A percentile compares a stretch with the other conserved stretches of the same genome.
These are phyloP conservation scores for Punctoribates punctum DNA, from an alignment of 2,888 invertebrate species.

Conservation along the genomic window DNA sequence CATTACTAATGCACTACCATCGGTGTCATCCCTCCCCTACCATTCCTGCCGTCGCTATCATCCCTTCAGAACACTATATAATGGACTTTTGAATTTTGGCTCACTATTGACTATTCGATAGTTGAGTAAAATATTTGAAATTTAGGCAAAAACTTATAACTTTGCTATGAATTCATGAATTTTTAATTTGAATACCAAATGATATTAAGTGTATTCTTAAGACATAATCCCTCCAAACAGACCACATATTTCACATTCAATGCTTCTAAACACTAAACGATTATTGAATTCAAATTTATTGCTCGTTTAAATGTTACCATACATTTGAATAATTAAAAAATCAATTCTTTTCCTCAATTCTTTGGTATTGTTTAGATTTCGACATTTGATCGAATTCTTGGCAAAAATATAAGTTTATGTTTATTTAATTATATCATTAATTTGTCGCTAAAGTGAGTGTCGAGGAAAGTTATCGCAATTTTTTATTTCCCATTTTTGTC, in stretches of 20 bases:
- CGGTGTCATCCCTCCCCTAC: not conserved
- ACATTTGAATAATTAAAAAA: too few relatives aligned
- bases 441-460: not conserved
- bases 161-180: not conserved
- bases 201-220: not conserved
- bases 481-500: not conserved
- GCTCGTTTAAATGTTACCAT: too few relatives aligned
- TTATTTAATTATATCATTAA: constrained; percentile 13
- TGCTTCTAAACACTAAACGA: too few relatives aligned
- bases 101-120: not conserved
- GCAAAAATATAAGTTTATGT: not conserved
- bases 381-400: not conserved
- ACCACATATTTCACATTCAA: not conserved
- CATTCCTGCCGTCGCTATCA: too few relatives aligned
- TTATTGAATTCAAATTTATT: too few relatives aligned
- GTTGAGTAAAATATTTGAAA: not conserved
- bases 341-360: not conserved
- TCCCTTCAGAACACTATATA: not conserved
- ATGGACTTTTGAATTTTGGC: not conserved
- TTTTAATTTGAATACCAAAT: not conserved
- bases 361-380: not conserved
- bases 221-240: not conserved
- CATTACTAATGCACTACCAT: not conserved
- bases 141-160: not conserved
- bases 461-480: not conserved